Evolutionary conservation across 2,797 vertebrate species (phyloP).

Genomic region (Siniperca undulata): DNA sequence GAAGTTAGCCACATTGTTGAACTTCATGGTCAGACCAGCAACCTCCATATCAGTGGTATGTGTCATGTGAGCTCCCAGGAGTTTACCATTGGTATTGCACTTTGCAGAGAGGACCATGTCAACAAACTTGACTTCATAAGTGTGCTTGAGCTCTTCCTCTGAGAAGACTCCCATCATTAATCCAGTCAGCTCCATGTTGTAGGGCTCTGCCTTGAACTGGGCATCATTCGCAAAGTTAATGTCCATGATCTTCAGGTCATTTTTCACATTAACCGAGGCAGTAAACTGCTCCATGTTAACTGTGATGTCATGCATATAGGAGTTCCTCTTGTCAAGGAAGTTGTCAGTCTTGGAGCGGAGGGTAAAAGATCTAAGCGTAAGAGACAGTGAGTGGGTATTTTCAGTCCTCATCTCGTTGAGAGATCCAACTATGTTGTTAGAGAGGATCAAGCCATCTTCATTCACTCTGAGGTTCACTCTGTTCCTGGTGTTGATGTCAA

Average conservation of each 20-base stretch:
- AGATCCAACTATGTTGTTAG: conserved; percentile 90
- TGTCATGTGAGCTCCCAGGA: conserved; percentile 85
- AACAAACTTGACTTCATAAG: conserved; percentile 87
- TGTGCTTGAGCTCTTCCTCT: conserved; percentile 89
- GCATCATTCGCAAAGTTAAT: conserved; percentile 87
- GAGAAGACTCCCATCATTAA: conserved; percentile 85
- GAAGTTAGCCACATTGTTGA: conserved; percentile 85
- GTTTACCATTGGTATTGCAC: conserved; percentile 89
- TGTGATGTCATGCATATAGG: conserved; percentile 91
- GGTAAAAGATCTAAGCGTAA: conserved; percentile 85
- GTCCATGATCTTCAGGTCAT: conserved; percentile 87
- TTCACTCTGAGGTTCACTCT: conserved; percentile 89
- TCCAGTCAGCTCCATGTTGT: conserved; percentile 88
- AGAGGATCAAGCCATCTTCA: conserved; percentile 88
- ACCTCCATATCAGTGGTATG: conserved; percentile 88
- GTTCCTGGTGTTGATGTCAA: conserved; percentile 88
- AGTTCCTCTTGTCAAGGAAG: conserved; percentile 86
- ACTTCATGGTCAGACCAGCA: conserved; percentile 86
- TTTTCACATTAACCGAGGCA: conserved; percentile 84
- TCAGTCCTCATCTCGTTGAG: conserved; percentile 89
- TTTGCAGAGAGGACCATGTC: conserved; percentile 86
- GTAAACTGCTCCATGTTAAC: conserved; percentile 85
- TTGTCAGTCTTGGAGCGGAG: conserved; percentile 90
- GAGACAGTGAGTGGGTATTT: conserved; percentile 86
- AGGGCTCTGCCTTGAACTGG: conserved; percentile 85